These are phyloP conservation scores for Trachelus tabidus DNA, from an alignment of 2,888 invertebrate genomes.

Conservation along the genomic window DNA sequence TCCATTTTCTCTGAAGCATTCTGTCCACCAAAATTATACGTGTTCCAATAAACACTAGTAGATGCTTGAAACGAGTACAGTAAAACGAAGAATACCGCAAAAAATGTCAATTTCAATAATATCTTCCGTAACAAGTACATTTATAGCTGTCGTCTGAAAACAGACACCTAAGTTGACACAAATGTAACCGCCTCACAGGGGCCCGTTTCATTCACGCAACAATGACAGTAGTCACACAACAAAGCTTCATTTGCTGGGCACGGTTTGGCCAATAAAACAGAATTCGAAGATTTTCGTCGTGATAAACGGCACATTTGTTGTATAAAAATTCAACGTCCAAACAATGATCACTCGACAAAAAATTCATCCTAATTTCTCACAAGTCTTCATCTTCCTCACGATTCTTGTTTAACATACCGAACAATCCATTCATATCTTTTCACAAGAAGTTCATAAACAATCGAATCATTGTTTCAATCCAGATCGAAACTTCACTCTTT, in stretches of 20 bases:
- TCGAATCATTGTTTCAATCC: not conserved
- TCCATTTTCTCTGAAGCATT: constrained; percentile 38
- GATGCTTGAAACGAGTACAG: constrained; percentile 59
- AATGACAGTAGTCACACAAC: not conserved
- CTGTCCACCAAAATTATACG: constrained; percentile 23
- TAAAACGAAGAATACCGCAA: constrained; percentile 50
- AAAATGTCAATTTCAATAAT: constrained; percentile 49
- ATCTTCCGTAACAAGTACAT: constrained; percentile 62
- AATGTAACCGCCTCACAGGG: not conserved
- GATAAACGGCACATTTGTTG: too few species aligned
- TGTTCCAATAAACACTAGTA: constrained; percentile 42
- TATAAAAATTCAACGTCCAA: not conserved
- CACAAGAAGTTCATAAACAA: too few species aligned
- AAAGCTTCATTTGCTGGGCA: not conserved
- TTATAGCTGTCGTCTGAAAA: constrained; percentile 32
- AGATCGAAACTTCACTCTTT: not conserved
- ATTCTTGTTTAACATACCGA: not conserved
- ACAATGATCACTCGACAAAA: not conserved
- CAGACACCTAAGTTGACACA: not conserved
- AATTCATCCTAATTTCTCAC: not conserved
- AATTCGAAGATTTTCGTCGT: not conserved
- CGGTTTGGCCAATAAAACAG: not conserved
- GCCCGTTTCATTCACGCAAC: not conserved
- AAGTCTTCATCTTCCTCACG: not conserved
- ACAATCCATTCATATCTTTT: not conserved